Evolutionary conservation across 1,140 invertebrate species (phyloP).

Genomic region (Diorhabda carinulata): DNA sequence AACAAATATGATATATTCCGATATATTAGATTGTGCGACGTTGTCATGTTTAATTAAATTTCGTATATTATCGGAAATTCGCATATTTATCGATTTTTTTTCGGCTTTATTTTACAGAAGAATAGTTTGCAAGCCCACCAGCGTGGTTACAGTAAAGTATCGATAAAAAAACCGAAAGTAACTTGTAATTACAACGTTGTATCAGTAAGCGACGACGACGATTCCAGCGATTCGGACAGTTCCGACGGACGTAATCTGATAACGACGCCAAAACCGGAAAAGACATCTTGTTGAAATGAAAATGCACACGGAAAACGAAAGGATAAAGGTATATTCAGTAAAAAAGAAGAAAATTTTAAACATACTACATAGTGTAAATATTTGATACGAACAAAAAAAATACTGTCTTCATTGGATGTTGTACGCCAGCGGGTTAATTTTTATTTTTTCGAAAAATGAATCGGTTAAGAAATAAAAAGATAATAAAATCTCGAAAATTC

Average conservation of each 20-base stretch:
- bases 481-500: too few relatives aligned
- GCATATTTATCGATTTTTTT: not conserved
- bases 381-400: slow-evolving; percentile 25
- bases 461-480: not conserved
- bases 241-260: slow-evolving; percentile 42
- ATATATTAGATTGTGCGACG: too few relatives aligned
- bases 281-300: slow-evolving; percentile 41
- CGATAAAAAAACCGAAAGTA: slow-evolving; percentile 48
- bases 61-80: too few relatives aligned
- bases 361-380: slow-evolving; percentile 18
- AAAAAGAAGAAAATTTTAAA: slow-evolving; percentile 7
- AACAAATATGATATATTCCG: too few relatives aligned
- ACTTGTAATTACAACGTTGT: slow-evolving; percentile 49
- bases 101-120: slow-evolving; percentile 36
- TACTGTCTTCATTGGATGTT: slow-evolving; percentile 37
- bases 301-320: not conserved
- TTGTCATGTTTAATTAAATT: too few relatives aligned
- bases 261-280: slow-evolving; percentile 38
- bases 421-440: too few relatives aligned
- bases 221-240: slow-evolving; percentile 45
- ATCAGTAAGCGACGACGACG: slow-evolving; percentile 44
- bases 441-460: not conserved
- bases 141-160: slow-evolving; percentile 44
- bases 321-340: too few relatives aligned
- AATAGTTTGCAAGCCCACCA: slow-evolving; percentile 40